Evolutionary conservation across 2,113 vertebrate species (phyloP).

Genomic region (Leucopsar rothschildi): DNA sequence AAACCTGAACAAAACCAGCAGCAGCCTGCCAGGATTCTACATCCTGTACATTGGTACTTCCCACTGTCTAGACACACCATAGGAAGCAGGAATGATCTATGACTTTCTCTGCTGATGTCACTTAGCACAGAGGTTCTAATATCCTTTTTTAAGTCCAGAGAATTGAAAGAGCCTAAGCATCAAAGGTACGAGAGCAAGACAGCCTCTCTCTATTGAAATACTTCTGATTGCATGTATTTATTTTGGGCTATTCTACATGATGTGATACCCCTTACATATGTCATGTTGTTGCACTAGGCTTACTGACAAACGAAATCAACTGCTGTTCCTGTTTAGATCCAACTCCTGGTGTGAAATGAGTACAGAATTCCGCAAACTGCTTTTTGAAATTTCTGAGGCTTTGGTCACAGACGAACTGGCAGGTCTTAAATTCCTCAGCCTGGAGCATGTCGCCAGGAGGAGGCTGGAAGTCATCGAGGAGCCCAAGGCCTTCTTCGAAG

Average conservation of each 20-base stretch:
- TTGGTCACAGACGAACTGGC: slow-evolving; percentile 44
- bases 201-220: not conserved
- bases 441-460: slow-evolving; percentile 29
- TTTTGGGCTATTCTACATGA: not conserved
- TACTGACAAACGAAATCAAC: not conserved
- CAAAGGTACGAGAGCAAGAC: not conserved
- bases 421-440: slow-evolving; percentile 71
- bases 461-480: slow-evolving; percentile 61
- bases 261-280: not conserved
- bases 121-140: not conserved
- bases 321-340: slow-evolving; percentile 4
- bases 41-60: not conserved
- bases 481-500: slow-evolving; percentile 44
- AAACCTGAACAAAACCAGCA: not conserved
- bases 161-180: not conserved
- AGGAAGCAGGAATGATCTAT: not conserved
- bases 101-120: not conserved
- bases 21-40: not conserved
- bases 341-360: slow-evolving; percentile 11
- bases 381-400: slow-evolving; percentile 60
- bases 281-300: not conserved
- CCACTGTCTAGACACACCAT: not conserved
- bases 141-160: not conserved
- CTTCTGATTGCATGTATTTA: not conserved
- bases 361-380: not conserved